Evolutionary conservation across 2,888 invertebrate species (phyloP).

Genomic region (Liopterus haemorrhoidalis): DNA sequence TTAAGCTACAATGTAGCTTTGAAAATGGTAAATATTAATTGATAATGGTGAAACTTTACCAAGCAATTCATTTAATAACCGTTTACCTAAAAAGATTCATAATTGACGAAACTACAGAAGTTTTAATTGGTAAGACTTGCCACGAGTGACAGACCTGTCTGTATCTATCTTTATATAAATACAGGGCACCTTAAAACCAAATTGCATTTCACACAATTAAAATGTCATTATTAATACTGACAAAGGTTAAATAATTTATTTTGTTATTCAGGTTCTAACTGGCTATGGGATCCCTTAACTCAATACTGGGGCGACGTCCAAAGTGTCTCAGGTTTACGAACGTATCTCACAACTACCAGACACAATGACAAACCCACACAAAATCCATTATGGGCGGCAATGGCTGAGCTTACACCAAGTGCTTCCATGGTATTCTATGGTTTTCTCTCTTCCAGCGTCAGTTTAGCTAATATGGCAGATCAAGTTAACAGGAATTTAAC

Average conservation of each 20-base stretch:
- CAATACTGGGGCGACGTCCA: constrained; percentile 66
- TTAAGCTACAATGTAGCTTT: too few species aligned
- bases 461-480: constrained; percentile 59
- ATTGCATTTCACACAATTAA: not conserved
- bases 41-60: too few species aligned
- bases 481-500: constrained; percentile 64
- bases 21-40: too few species aligned
- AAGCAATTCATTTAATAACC: too few species aligned
- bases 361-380: constrained; percentile 45
- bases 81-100: too few species aligned
- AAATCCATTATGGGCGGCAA: constrained; percentile 58
- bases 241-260: too few species aligned
- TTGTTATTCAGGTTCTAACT: constrained; percentile 27
- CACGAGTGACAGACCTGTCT: too few species aligned
- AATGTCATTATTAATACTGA: too few species aligned
- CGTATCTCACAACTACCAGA: constrained; percentile 45
- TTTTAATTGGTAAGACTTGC: too few species aligned
- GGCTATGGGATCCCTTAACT: constrained; percentile 54
- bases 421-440: constrained; percentile 57
- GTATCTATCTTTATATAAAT: too few species aligned
- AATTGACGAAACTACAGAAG: too few species aligned
- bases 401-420: constrained; percentile 69
- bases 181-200: too few species aligned
- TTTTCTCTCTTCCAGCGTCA: constrained; percentile 32
- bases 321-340: constrained; percentile 49